These are phyloP conservation scores for Malthinus flaveolus DNA, from an alignment of 2,888 invertebrate species.

Conservation along the genomic window DNA sequence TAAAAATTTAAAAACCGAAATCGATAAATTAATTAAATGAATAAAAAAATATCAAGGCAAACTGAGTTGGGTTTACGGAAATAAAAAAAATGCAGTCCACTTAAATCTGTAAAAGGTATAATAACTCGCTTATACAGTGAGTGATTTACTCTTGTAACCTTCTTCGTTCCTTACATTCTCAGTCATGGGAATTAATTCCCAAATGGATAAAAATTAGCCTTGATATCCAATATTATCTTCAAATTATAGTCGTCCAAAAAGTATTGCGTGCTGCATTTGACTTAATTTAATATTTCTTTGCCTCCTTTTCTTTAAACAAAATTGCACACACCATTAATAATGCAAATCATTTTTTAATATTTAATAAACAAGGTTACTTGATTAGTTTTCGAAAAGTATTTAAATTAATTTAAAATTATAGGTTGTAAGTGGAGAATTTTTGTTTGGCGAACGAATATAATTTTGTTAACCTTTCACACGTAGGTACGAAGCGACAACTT, in stretches of 20 bases:
- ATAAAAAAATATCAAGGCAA: conserved; percentile 10
- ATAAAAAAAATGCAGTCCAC: conserved; percentile 24
- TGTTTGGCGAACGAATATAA: too few relatives aligned
- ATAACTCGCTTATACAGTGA: conserved; percentile 37
- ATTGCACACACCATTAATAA: neutral
- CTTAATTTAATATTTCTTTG: conserved; percentile 1
- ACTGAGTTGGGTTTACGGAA: conserved; percentile 22
- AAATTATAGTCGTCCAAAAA: conserved; percentile 15
- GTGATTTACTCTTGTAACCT: conserved; percentile 41
- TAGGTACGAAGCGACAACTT: too few relatives aligned
- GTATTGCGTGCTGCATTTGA: conserved; percentile 7
- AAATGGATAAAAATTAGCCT: conserved; percentile 31
- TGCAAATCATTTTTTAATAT: conserved; percentile 10
- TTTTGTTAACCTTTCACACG: too few relatives aligned
- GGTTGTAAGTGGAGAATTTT: too few relatives aligned
- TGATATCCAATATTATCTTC: conserved; percentile 9
- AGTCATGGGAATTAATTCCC: conserved; percentile 46
- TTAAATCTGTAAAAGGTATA: conserved; percentile 40
- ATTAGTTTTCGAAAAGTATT: neutral
- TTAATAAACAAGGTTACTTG: conserved; percentile 3
- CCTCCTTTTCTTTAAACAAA: conserved; percentile 11
- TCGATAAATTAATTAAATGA: conserved; percentile 5
- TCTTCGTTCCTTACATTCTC: conserved; percentile 35
- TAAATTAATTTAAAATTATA: too few relatives aligned
- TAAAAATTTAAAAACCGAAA: neutral